Conservation (phyloP, 2,797 vertebrate species). For the Eupleurogrammus muticus region DNA sequence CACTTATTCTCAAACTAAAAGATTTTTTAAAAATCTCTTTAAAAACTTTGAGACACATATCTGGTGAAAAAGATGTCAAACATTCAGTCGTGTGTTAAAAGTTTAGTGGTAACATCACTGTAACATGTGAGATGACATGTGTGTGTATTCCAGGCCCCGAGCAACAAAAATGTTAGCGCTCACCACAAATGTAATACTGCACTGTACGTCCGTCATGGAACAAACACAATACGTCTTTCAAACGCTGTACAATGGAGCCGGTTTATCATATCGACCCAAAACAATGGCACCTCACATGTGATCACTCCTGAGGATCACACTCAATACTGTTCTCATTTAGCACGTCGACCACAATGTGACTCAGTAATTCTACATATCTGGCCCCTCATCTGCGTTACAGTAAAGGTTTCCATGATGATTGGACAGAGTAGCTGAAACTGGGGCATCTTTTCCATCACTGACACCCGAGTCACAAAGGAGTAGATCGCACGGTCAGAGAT, state of each 20-base stretch:
- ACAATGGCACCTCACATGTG: constrained; percentile 31
- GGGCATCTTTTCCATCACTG: constrained; percentile 35
- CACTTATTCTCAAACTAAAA: constrained; percentile 7
- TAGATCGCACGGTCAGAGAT: constrained; percentile 27
- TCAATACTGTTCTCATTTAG: constrained; percentile 47
- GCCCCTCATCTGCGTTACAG: constrained; percentile 33
- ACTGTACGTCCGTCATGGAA: constrained; percentile 46
- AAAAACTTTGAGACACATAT: too few relatives aligned
- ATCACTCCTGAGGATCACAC: constrained; percentile 44
- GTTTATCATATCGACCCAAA: constrained; percentile 16
- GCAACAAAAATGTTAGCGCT: constrained; percentile 34
- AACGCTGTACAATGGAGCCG: constrained; percentile 34
- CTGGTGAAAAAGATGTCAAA: constrained; percentile 20
- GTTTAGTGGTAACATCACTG: constrained; percentile 15
- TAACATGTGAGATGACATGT: constrained; percentile 48
- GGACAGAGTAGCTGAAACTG: constrained; percentile 26
- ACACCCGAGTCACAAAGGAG: constrained; percentile 32
- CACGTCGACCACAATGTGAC: constrained; percentile 42
- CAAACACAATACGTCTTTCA: constrained; percentile 40
- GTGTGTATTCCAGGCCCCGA: constrained; percentile 22
- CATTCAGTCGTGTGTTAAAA: constrained; percentile 21
- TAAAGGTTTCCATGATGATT: constrained; percentile 44
- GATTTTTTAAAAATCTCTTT: constrained; percentile 25
- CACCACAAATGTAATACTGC: constrained; percentile 43
- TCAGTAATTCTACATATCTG: constrained; percentile 40